Percentiles rank a stretch among this genome's conserved stretches.
Evolutionary conservation across 2,888 invertebrate genomes (phyloP).

Genomic region (Xestoiulus laeticollis): DNA sequence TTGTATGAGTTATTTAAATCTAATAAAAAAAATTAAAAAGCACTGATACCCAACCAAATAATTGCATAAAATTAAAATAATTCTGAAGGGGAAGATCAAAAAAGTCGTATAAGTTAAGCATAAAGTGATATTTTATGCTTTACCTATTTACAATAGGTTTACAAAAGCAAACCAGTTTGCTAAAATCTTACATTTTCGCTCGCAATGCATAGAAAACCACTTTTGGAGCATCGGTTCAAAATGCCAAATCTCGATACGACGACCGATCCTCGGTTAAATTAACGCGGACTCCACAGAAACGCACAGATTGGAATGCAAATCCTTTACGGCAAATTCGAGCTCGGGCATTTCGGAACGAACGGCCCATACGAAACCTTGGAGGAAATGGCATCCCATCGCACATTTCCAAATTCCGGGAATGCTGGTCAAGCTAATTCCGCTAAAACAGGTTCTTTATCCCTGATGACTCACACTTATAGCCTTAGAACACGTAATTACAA

Average conservation of each 20-base stretch:
- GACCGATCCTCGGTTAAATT: not conserved
- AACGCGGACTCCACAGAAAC: not conserved
- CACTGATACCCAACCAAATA: not conserved
- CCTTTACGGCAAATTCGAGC: not conserved
- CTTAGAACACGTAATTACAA: constrained; percentile 8
- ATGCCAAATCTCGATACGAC: not conserved
- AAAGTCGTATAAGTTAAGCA: not conserved
- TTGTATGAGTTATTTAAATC: not conserved
- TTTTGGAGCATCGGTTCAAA: not conserved
- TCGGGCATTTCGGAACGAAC: not conserved
- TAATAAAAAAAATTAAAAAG: not conserved
- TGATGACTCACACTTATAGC: not conserved
- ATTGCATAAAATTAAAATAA: not conserved
- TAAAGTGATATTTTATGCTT: not conserved
- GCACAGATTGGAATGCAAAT: not conserved
- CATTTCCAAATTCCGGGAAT: not conserved
- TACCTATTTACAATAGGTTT: not conserved
- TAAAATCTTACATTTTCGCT: not conserved
- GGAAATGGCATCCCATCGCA: constrained; percentile 5
- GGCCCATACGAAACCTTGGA: not conserved
- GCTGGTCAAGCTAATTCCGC: not conserved
- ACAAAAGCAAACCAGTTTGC: not conserved
- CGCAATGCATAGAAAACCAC: not conserved
- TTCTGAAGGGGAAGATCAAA: too few species aligned
- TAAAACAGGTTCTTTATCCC: constrained; percentile 23